Percentiles rank a stretch among this genome's conserved stretches.
phyloP scores from a whole-genome alignment of 2,113 vertebrate species.

The Chionis minor region DNA sequence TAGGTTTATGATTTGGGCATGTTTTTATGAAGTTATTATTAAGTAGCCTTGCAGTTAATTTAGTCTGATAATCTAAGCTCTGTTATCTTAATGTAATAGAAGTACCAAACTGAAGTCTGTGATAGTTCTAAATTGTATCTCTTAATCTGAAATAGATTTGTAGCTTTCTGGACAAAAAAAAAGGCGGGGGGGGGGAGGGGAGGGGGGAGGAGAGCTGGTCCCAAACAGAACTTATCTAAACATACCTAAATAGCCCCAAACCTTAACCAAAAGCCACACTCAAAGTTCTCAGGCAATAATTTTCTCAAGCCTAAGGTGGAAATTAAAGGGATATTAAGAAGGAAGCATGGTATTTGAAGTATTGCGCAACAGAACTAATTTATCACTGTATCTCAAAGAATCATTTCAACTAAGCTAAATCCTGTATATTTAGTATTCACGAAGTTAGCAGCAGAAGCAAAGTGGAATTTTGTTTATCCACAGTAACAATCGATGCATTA shows the following conservation, averaged over 20 bases:
- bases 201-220: no score
- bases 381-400: neutral
- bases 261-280: neutral
- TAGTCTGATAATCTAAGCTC: neutral
- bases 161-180: neutral
- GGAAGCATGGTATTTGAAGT: neutral
- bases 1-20: neutral
- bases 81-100: neutral
- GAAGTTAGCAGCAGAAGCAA: neutral
- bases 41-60: neutral
- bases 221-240: neutral
- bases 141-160: neutral
- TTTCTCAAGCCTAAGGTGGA: neutral
- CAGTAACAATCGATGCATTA: neutral
- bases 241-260: neutral
- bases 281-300: neutral
- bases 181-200: no score
- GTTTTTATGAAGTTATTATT: neutral
- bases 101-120: neutral
- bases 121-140: neutral
- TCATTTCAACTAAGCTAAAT: neutral
- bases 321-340: neutral
- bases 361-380: neutral
- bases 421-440: neutral
- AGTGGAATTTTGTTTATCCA: slow-evolving; percentile 16